phyloP scores from a whole-genome alignment of 1,140 invertebrate species.

The Zeugodacus cucurbitae region DNA sequence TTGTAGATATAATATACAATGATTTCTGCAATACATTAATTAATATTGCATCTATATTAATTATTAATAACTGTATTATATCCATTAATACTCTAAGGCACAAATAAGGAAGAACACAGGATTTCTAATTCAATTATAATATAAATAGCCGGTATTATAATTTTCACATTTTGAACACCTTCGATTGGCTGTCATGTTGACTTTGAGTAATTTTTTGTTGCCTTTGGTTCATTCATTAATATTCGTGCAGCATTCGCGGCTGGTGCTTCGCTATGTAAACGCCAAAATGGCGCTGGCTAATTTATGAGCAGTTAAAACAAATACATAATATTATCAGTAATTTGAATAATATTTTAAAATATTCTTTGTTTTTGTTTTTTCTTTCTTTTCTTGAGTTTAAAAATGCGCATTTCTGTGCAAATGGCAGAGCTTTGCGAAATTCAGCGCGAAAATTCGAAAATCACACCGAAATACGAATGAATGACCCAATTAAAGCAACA shows the following conservation, averaged over 20 bases:
- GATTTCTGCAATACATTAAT: no score
- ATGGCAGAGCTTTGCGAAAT: background rate
- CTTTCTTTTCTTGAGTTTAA: background rate
- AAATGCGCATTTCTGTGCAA: background rate
- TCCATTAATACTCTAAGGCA: no score
- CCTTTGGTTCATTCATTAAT: background rate
- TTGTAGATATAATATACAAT: no score
- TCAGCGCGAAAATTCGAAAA: background rate
- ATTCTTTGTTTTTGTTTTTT: background rate
- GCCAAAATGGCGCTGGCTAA: background rate
- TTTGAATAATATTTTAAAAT: background rate
- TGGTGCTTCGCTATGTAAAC: background rate
- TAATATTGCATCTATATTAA: no score
- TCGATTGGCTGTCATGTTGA: background rate
- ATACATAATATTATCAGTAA: background rate
- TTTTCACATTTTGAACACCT: background rate
- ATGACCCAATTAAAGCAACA: slow-evolving; percentile 44
- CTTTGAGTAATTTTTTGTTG: background rate
- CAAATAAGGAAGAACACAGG: no score
- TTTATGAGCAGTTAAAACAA: slow-evolving; percentile 16
- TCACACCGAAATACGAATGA: slow-evolving; percentile 19
- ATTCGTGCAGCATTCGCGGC: background rate
- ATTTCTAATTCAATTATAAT: no score
- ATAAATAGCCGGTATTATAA: no score
- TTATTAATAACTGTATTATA: no score